Conservation (phyloP, 2,888 invertebrate genomes). For the Hypena proboscidalis region DNA sequence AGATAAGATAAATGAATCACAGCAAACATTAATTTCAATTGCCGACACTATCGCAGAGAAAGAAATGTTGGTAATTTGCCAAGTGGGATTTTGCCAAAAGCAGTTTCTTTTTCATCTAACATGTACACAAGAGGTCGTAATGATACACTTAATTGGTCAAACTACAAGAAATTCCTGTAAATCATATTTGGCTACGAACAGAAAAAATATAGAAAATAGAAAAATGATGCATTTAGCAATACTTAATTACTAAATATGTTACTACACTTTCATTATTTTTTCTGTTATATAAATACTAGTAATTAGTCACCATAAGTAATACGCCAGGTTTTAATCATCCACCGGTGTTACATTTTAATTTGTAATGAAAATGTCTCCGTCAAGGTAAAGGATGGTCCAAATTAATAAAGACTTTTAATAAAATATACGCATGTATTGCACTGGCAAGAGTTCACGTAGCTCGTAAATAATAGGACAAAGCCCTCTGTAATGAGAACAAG, state of each 20-base stretch:
- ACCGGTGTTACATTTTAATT: not conserved
- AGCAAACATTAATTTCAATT: slow-evolving; percentile 29
- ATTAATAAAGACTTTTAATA: slow-evolving; percentile 36
- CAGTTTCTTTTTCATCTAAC: slow-evolving; percentile 17
- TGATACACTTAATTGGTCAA: too few relatives aligned
- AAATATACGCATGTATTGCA: slow-evolving; percentile 30
- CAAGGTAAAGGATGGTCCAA: slow-evolving; percentile 28
- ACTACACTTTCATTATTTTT: too few relatives aligned
- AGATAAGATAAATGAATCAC: slow-evolving; percentile 22
- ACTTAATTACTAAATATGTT: too few relatives aligned
- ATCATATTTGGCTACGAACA: too few relatives aligned
- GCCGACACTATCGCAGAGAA: slow-evolving; percentile 27
- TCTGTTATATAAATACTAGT: too few relatives aligned
- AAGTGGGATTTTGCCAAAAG: slow-evolving; percentile 32
- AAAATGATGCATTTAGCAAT: too few relatives aligned
- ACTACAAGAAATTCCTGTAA: too few relatives aligned
- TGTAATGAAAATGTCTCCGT: slow-evolving; percentile 14
- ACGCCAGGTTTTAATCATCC: slow-evolving; percentile 1
- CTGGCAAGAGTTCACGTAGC: slow-evolving; percentile 47
- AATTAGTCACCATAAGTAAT: too few relatives aligned
- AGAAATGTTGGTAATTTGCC: slow-evolving; percentile 40
- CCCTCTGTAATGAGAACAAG: slow-evolving; percentile 52
- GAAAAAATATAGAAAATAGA: too few relatives aligned
- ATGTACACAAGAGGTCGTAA: too few relatives aligned
- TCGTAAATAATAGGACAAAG: slow-evolving; percentile 53